A percentile compares a stretch with the other conserved stretches of the same genome.
These are phyloP conservation scores for Megalops atlanticus DNA, from an alignment of 2,113 vertebrate species.

Conservation along the genomic window DNA sequence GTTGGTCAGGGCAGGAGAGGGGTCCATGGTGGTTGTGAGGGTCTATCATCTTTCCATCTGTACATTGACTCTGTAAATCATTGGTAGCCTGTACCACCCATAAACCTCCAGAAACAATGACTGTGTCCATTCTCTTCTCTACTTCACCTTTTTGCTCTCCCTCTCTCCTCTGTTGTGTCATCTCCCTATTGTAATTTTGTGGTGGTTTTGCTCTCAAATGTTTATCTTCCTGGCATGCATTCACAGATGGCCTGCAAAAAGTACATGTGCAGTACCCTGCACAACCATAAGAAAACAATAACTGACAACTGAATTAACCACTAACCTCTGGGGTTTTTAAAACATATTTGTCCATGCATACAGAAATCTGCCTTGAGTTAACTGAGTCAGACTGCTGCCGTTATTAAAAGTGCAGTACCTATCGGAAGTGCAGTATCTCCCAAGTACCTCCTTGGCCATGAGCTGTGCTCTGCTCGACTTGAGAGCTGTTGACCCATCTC, in stretches of 20 bases:
- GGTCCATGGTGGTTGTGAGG: neutral
- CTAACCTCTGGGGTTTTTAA: no score
- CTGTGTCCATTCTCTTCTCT: slow-evolving; percentile 18
- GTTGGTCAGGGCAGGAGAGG: neutral
- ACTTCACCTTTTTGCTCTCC: neutral
- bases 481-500: no score
- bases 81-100: slow-evolving; percentile 11
- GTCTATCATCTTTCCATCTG: slow-evolving; percentile 9
- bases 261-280: neutral
- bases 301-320: no score
- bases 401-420: no score
- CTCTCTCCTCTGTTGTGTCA: slow-evolving; percentile 4
- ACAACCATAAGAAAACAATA: neutral
- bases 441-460: no score
- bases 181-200: no score
- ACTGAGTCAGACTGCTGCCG: no score
- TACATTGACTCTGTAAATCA: slow-evolving; percentile 20
- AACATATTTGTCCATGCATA: no score
- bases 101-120: slow-evolving; percentile 26
- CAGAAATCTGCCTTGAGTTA: no score
- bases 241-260: neutral
- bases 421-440: no score
- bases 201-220: neutral
- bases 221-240: neutral
- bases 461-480: neutral